Evolutionary conservation across 2,113 vertebrate species (phyloP), one percentile per base, ranked within the genome.

Genomic region (Phaethon lepturus): DNA sequence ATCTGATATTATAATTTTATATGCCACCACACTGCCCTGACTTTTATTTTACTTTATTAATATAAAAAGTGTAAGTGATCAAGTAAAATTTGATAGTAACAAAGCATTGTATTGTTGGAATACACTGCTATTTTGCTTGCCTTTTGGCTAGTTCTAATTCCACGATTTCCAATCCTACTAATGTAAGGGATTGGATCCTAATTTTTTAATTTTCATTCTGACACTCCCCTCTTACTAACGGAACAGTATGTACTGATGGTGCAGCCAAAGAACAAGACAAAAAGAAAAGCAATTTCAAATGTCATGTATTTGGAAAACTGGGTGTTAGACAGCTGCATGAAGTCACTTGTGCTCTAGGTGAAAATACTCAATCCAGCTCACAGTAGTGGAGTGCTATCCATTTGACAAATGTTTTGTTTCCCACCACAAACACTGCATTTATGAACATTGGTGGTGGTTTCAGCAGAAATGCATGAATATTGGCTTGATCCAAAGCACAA

Each of bases 391-490:
- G 17, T 7, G 35, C 75, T 40, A 26, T 10, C 72, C 86, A 63
- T 47, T 47, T 63, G 77, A 90, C 85, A 72, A 63, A 85, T 9
- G 44, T 56, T 72, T 95, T 79, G 85, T 66, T 92, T 69, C 42
- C 26, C 52, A 42, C 85, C 72, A 88, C 71, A 88, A 79, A 82
- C 45, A 52, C 47, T 33, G 67, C 9, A 10, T 60, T 74, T 80
- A 86, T 38, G 33, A 92, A 62, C 63, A 17, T 59, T 45, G 53
- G 7, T 59, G 60, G 49, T 74, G n/a, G 33, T 26, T 80, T 96
- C 88, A 91, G 95, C 93, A 94, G 55, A 94, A 90, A 79, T 13
- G 15, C 74, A 63, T 79, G 45, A 83, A 82, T 71, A 91, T 53
- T 62, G 67, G 35, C 45, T 73, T n/a, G 38, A 92, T 62, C 60